A percentile compares a stretch with the other conserved stretches of the same genome.
Conservation (phyloP, 2,888 invertebrate species). For the Arenicola marina region DNA sequence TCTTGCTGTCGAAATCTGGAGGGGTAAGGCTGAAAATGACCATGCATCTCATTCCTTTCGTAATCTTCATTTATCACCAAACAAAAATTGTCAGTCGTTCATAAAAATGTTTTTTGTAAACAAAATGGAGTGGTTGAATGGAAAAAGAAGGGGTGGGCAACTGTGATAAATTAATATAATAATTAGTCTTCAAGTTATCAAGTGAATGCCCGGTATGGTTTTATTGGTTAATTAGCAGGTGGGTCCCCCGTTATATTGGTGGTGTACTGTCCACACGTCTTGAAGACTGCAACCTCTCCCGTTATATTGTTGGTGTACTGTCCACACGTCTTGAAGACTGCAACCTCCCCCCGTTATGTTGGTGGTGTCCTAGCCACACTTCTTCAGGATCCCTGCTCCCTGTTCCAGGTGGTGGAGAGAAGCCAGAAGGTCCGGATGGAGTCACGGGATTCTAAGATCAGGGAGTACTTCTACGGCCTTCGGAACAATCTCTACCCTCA, state of each 20-base stretch:
- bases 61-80: too few species aligned
- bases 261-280: background rate
- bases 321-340: background rate
- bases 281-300: background rate
- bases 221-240: too few species aligned
- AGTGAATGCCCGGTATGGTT: too few species aligned
- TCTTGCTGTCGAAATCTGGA: constrained; percentile 92
- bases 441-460: constrained; percentile 77
- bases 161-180: too few species aligned
- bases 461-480: constrained; percentile 96
- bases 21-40: too few species aligned
- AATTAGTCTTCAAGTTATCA: too few species aligned
- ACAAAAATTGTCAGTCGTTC: too few species aligned
- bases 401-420: constrained; percentile 79
- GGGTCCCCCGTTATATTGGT: too few species aligned
- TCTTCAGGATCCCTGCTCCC: background rate
- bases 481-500: constrained; percentile 82
- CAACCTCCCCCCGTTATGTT: background rate
- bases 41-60: too few species aligned
- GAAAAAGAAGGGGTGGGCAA: too few species aligned
- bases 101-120: too few species aligned
- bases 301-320: background rate
- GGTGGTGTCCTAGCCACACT: background rate
- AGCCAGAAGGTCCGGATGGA: constrained; percentile 74
- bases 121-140: too few species aligned